A percentile compares a stretch with the other conserved stretches of the same genome.
phyloP scores from a whole-genome alignment of 2,888 invertebrate species.

The Drosophila melanosoma region DNA sequence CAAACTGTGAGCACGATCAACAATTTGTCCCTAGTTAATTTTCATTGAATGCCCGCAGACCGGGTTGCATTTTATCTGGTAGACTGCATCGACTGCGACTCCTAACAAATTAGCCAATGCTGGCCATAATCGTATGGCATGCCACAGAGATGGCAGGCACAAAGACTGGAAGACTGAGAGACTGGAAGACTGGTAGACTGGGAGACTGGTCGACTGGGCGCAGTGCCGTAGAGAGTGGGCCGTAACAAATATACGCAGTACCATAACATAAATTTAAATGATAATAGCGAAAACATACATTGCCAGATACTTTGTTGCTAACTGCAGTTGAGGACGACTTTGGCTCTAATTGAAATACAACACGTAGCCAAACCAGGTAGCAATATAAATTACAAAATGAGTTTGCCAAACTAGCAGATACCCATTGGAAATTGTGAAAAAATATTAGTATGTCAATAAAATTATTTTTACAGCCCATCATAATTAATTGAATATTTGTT shows the following conservation, averaged over 20 bases:
- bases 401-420: constrained; percentile 3
- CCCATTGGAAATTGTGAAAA: background rate
- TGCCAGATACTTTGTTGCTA: constrained; percentile 78
- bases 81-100: constrained; percentile 39
- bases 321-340: constrained; percentile 73
- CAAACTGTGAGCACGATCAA: constrained; percentile 30
- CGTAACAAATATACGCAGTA: constrained; percentile 60
- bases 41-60: constrained; percentile 47
- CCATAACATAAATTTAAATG: constrained; percentile 78
- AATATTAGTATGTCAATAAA: background rate
- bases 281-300: constrained; percentile 78
- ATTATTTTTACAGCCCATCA: background rate
- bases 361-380: constrained; percentile 41
- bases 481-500: background rate
- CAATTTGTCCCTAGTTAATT: constrained; percentile 67
- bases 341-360: constrained; percentile 78
- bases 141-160: constrained; percentile 8
- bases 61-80: constrained; percentile 45
- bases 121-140: constrained; percentile 53
- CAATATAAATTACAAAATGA: background rate
- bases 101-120: constrained; percentile 59
- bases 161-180: background rate
- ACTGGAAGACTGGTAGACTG: constrained; percentile 2
- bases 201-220: background rate
- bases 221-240: constrained; percentile 31